Evolutionary conservation across 2,113 vertebrate species (phyloP), one percentile per base, ranked within the genome.

Genomic region (Crotalus helleri): DNA sequence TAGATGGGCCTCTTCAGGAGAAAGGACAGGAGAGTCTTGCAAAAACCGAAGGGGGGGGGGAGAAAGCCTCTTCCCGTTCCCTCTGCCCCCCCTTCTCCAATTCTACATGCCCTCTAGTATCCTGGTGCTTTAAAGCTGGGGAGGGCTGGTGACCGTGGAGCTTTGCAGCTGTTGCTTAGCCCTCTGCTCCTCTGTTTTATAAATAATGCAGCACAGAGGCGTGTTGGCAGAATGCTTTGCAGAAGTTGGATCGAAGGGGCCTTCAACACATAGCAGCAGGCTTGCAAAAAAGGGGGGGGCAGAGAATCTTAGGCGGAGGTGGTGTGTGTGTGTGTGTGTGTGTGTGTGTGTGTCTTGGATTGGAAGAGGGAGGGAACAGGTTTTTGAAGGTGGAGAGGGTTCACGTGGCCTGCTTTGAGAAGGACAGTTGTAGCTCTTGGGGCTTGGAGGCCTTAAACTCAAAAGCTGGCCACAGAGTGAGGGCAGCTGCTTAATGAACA

Each of bases 141-240:
- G 94, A 95, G 95, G 96, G 95, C 91, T 95, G 95, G 93, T 91
- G 61, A 21, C 1, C 93, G 58, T 21, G 95, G 96, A 93, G 87
- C 87, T 90, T 93, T 87, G 93, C 97, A 97, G 97, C 97, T 97
- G 96, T 96, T 86, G 92, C 96, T 81, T 88, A 88, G 55, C 94
- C 93, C 94, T 54, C 85, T 93, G 96, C 89, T 95, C 92, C 94
- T 92, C 95, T 15, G 26, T 94, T 97, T 97, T 97, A 97, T 97
- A 97, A 97, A 97, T 97, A 97, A 97, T 97, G 97, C 97, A 96
- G 96, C 89, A 10, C 88, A 64, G 11, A 92, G 96, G 96, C 89
- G 88, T 2, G 91, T 53, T 96, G 96, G 95, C 96, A 95, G 94
- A 58, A 61, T 10, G 54, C 94, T 90, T 0, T 61, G 26, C 95